phyloP scores from a whole-genome alignment of 2,113 vertebrate species.

The Promerops cafer region DNA sequence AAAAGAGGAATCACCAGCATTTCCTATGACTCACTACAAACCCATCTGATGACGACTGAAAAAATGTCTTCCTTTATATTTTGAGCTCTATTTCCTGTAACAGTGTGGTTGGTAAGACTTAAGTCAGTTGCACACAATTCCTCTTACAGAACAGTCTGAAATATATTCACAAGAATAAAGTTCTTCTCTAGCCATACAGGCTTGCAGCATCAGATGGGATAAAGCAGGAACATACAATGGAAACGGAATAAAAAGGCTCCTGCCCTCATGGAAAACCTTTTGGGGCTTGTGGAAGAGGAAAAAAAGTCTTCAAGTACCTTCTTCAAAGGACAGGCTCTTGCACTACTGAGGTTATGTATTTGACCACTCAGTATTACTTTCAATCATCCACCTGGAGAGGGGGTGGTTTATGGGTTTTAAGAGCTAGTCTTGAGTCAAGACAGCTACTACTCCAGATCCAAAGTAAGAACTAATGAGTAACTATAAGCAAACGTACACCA shows the following conservation, averaged over 20 bases:
- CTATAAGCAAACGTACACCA: neutral
- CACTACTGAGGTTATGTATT: neutral
- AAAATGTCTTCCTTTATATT: neutral
- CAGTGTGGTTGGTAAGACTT: neutral
- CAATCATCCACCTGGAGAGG: neutral
- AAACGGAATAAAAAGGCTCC: neutral
- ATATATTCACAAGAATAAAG: neutral
- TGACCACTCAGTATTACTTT: neutral
- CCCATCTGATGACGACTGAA: neutral
- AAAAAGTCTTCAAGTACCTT: neutral
- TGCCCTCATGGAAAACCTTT: neutral
- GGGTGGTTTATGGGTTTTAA: neutral
- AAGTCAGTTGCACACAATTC: neutral
- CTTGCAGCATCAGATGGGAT: neutral
- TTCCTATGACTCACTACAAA: neutral
- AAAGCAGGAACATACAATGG: neutral
- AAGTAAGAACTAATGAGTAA: neutral
- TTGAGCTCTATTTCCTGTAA: neutral
- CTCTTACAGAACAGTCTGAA: neutral
- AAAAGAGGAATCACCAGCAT: neutral
- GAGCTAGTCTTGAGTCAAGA: neutral
- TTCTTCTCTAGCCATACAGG: neutral
- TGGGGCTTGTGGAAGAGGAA: neutral
- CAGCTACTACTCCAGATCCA: neutral
- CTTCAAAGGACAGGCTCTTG: neutral